Conservation (phyloP, 2,797 vertebrate genomes). For the Microctenopoma steveboyesi region DNA sequence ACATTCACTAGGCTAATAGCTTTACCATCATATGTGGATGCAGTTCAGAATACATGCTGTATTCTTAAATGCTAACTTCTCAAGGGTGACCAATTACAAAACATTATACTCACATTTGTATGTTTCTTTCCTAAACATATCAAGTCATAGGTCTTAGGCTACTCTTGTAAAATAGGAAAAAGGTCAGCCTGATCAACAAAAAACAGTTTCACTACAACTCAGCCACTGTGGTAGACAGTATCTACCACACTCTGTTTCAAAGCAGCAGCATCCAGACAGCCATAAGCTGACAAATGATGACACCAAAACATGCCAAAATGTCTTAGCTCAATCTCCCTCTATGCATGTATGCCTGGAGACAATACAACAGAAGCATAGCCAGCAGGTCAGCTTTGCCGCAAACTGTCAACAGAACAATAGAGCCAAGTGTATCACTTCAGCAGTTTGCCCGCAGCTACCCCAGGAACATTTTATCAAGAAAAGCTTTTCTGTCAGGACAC, state of each 20-base stretch:
- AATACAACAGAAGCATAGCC: constrained; percentile 52
- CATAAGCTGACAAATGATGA: constrained; percentile 45
- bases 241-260: constrained; percentile 41
- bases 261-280: constrained; percentile 41
- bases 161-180: not conserved
- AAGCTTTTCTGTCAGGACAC: constrained; percentile 38
- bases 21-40: not conserved
- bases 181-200: constrained; percentile 8
- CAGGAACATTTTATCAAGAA: constrained; percentile 32
- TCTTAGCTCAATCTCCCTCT: constrained; percentile 48
- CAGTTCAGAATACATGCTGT: constrained; percentile 5
- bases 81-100: not conserved
- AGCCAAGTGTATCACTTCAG: constrained; percentile 47
- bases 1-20: constrained; percentile 9
- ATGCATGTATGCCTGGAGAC: constrained; percentile 48
- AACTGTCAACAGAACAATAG: constrained; percentile 60
- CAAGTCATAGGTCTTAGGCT: not conserved
- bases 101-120: not conserved
- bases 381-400: constrained; percentile 51
- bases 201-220: constrained; percentile 12
- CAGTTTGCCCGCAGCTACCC: constrained; percentile 18
- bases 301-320: constrained; percentile 46
- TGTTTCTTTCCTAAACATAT: not conserved
- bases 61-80: constrained; percentile 16
- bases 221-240: not conserved